These are phyloP conservation scores for Synanthedon myopaeformis DNA, from an alignment of 2,888 invertebrate species.

Conservation along the genomic window DNA sequence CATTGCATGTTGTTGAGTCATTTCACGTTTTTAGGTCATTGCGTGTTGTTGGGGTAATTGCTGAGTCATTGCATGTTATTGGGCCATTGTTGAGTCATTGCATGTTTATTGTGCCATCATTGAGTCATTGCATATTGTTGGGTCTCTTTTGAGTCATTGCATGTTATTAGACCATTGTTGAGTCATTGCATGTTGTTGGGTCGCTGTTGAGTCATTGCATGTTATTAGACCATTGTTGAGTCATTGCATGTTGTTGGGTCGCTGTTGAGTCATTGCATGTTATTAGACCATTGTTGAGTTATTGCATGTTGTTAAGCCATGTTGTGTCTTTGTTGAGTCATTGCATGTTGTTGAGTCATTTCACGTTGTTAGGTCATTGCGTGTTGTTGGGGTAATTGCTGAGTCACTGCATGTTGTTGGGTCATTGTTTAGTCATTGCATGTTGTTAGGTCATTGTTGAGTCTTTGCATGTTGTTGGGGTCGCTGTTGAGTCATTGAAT, in stretches of 20 bases:
- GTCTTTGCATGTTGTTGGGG: slow-evolving; percentile 12
- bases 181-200: slow-evolving; percentile 8
- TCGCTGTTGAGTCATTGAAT: background rate
- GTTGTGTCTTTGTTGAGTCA: slow-evolving; percentile 1
- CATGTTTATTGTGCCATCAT: no score
- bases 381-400: no score
- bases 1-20: slow-evolving; percentile 7
- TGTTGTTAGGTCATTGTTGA: no score
- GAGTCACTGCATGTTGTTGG: slow-evolving; percentile 5
- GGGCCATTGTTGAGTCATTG: slow-evolving; percentile 8
- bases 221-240: slow-evolving; percentile 7
- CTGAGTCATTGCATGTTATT: background rate
- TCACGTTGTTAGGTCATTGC: slow-evolving; percentile 10
- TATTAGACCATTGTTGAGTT: slow-evolving; percentile 8
- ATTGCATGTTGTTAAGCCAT: slow-evolving; percentile 8
- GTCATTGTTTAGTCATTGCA: background rate
- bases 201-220: background rate
- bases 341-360: background rate
- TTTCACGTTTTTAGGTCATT: no score
- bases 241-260: background rate
- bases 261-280: no score
- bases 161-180: no score
- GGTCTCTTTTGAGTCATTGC: background rate
- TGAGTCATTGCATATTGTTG: slow-evolving; percentile 5
- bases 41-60: no score